Base-by-base conservation (phyloP, 2,888 invertebrate genomes). In the Agonopterix arenella region DNA sequence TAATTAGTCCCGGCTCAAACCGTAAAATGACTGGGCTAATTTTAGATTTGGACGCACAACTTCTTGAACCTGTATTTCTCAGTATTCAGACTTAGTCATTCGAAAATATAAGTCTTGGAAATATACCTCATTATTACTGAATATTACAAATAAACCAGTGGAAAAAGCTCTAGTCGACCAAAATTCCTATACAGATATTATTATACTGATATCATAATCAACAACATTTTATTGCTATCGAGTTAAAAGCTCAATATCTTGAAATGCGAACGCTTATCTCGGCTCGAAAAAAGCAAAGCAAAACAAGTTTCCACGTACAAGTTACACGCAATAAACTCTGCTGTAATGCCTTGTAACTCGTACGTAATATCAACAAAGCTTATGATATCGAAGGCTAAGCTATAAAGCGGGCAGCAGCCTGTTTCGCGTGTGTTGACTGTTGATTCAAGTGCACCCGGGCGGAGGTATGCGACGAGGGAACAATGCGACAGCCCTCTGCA, bases 381-480 rank as follows among this genome's bases (percentile, higher is more conserved):
- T 60, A 61, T 58, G 54, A 58, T 56, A 59, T 52, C 54, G 58
- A 57, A 57, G 55, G 56, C 55, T 53, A 50, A 53, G 59, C 54
- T 51, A 59, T 65, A 62, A 64, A 69, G 61, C 59, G 52, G 62
- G 53, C 55, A 52, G 49, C 55, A 50, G 60, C 62, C 57, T 54
- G 62, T 51, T 51, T 55, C 55, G 58, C 52, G 54, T 55, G 47
- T 81, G 73, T 83, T 82, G 77, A 82, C 48, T 80, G 73, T 82
- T 82, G 78, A 82, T 70, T 74, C 82, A 82, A 83, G 77, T 81
- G 80, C 60, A 28, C 28, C 49, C 52, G 54, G 53, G 53, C 58
- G 50, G 54, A 54, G 57, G 62, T 63, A 76, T 72, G 61, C 63
- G 57, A 64, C 66, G 61, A 55, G 57, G 50, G 57, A 64, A 66